Evolutionary conservation across 2,888 invertebrate species (phyloP), one percentile per base, ranked within the genome.

Genomic region (Dicyrtomina minuta): DNA sequence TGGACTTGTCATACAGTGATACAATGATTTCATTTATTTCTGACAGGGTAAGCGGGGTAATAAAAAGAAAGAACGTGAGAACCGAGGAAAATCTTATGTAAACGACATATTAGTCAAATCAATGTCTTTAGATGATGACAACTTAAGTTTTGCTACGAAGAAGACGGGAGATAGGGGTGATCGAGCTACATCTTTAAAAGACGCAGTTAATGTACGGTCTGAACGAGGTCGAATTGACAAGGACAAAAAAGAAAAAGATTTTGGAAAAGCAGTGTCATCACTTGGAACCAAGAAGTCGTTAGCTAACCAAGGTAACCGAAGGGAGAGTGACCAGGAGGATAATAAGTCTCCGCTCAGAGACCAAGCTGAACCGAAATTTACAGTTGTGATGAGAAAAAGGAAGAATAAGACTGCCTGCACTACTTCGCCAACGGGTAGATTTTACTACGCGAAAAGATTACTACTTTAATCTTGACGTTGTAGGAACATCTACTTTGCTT

Each of bases 21-120:
- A n/a, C n/a, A n/a, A n/a, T n/a, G n/a, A n/a, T 33, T 33, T 33
- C 8, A 26, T 12, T 24, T 12, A 56, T 26, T 56, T 15, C 3
- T 26, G 8, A 13, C 13, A 64, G 64, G 64, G 53, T 17, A 70
- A 68, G 56, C 44, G 66, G 24, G 44, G 61, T 13, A 69, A 66
- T 49, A 72, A 74, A 24, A 70, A 72, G 27, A 72, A 72, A 41
- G 68, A 72, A 56, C 26, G 65, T 10, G 69, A 72, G 10, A 17
- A 26, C 15, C 8, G 72, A 59, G 56, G 59, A 33, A 66, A 74
- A 66, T 67, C 61, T 43, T 33, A 33, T 33, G 74, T 69, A 8
- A 72, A 72, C 27, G 74, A 77, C n/a, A n/a, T 26, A n/a, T 60
- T 77, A 15, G 73, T 72, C 4, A 77, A 77, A 46, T 75, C 77